Base-by-base conservation (phyloP, 2,888 invertebrate species). In the Tricholauxania praeusta region DNA sequence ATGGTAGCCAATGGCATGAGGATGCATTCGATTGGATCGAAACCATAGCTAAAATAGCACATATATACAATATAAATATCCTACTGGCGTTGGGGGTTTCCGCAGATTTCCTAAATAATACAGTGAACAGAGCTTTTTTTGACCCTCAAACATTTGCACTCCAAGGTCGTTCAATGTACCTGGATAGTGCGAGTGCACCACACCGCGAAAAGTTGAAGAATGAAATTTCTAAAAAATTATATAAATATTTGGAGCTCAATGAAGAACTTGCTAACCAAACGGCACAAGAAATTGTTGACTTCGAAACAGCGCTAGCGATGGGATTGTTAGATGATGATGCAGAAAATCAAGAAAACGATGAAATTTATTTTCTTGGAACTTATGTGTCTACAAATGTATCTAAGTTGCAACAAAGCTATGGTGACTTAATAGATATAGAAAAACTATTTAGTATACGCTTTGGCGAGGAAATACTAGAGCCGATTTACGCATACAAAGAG, bases 21-120 rank as follows among this genome's bases (percentile, higher is more conserved):
- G 72, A 75, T 17, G 77, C 76, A 2, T 86, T 86, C 57, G 80
- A 84, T 73, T 85, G 84, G 85, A 66, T 85, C 32, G 64, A 74
- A 6, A 80, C 79, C 2, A 78, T 86, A 70, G 86, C 81, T 3
- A 74, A 75, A n/a, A 81, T 86, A 22, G 83, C 82, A 59, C 76
- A 76, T 7, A 78, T 75, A 52, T 86, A 79, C 51, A 86, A 85
- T 28, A 71, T 86, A 47, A 80, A 86, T 62, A 83, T 87, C 6
- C 49, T 86, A 3, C 55, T 86, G 48, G 79, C 78, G 0, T 57
- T 86, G 12, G 77, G 80, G 19, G 65, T 80, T 19, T 66, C 73
- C 3, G 73, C 73, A 0, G 83, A 84, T 71, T 76, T 78, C 32
- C 78, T 73, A 0, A 80, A 81, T 57, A 75, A 73, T 19, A 79